Base-by-base conservation (phyloP, 2,888 invertebrate genomes). In the Aporophyla lueneburgensis region DNA sequence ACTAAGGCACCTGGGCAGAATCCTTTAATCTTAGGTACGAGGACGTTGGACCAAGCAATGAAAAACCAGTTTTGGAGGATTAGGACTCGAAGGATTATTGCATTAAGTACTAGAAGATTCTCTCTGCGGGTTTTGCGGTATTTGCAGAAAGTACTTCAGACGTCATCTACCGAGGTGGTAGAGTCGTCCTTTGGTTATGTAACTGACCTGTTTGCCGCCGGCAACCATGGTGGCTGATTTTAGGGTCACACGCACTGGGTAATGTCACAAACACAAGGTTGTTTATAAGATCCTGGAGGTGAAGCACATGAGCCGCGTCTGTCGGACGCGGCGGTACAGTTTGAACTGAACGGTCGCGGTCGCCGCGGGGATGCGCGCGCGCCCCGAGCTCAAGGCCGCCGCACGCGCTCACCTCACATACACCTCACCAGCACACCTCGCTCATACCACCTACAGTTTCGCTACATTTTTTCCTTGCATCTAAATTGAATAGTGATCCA, bases 181-280 rank as follows among this genome's bases (percentile, higher is more conserved):
- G 82, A 80, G 84, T 88, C 79, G 89, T 89, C 88, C 88, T 88
- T 88, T 86, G 85, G 76, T 87, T 88, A 89, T 71, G 82, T 86
- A 87, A 91, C 91, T 89, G 93, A 97, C 97, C 96, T 97, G 96
- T 93, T 97, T 97, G 87, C 96, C 96, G 92, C 97, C 96, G 91
- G 96, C 96, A 84, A 97, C 97, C 97, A 97, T 97, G 89, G 90
- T 96, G 95, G 74, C 87, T 84, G 86, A 85, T 91, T 91, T 89
- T 81, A 70, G 79, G 85, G 89, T 92, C 91, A 93, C 94, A 89
- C 85, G 91, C 95, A 95, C 94, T 91, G 92, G 92, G 88, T 85
- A 91, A 92, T 91, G 93, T 93, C 94, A 94, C 94, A 91, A 88
- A 86, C 89, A 91, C 89, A 86, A 84, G 87, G 84, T 83, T 84